phyloP scores from a whole-genome alignment of 2,113 vertebrate genomes.

The Panthera leo region DNA sequence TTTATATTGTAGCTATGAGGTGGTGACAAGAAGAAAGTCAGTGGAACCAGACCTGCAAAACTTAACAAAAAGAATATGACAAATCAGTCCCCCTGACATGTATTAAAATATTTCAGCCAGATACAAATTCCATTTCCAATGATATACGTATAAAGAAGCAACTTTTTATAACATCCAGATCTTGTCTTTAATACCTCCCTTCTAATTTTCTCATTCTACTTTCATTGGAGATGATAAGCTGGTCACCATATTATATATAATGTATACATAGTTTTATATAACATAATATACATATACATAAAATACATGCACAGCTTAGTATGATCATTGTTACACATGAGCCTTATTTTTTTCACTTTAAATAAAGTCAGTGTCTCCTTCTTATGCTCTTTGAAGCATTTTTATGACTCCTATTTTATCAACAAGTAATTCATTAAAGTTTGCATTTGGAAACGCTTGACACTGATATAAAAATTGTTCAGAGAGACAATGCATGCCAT shows the following conservation, averaged over 20 bases:
- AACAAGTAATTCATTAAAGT: constrained; percentile 5
- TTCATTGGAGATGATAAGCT: not conserved
- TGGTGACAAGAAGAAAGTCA: not conserved
- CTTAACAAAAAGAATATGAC: not conserved
- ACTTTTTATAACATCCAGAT: not conserved
- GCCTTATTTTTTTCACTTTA: not conserved
- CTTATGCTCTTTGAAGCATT: not conserved
- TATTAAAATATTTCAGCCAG: not conserved
- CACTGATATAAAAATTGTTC: not conserved
- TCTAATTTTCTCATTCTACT: not conserved
- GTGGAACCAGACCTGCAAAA: not conserved
- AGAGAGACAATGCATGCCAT: not conserved
- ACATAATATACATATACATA: not conserved
- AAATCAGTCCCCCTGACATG: not conserved
- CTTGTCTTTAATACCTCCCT: not conserved
- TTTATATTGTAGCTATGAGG: not conserved
- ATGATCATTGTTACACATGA: not conserved
- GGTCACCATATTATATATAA: not conserved
- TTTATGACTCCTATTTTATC: not conserved
- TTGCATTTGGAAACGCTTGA: constrained; percentile 18
- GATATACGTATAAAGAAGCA: not conserved
- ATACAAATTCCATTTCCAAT: not conserved
- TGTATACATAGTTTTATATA: not conserved
- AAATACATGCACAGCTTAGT: not conserved
- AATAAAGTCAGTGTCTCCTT: not conserved